These are phyloP conservation scores for Euura lappo DNA, from an alignment of 1,140 invertebrate genomes.

Conservation along the genomic window DNA sequence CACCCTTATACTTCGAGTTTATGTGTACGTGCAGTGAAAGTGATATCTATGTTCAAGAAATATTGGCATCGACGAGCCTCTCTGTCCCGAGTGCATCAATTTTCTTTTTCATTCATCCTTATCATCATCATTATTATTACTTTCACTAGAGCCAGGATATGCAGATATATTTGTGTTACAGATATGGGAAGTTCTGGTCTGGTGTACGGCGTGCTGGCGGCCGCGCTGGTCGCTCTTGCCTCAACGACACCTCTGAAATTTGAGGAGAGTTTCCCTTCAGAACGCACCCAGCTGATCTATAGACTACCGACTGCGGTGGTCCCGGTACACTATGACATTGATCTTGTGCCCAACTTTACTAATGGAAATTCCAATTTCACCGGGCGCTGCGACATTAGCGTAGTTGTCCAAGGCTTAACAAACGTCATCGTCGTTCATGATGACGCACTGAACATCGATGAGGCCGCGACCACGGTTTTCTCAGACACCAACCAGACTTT, in stretches of 20 bases:
- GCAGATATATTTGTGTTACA: not conserved
- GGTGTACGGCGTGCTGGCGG: not conserved
- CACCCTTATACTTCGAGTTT: not conserved
- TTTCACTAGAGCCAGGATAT: no score
- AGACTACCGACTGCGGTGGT: conserved; percentile 33
- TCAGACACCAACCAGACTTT: not conserved
- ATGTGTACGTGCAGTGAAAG: not conserved
- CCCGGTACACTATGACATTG: conserved; percentile 35
- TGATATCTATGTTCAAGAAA: not conserved
- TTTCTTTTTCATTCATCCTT: no score
- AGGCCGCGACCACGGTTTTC: conserved; percentile 22
- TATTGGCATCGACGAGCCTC: no score
- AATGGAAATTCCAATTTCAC: conserved; percentile 30
- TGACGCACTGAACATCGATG: conserved; percentile 27
- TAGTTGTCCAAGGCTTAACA: conserved; percentile 24
- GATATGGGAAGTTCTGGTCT: not conserved
- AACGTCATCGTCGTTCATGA: conserved; percentile 31
- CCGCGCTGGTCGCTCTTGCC: not conserved
- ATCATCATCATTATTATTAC: no score
- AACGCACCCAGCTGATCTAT: conserved; percentile 21
- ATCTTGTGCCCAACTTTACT: conserved; percentile 19
- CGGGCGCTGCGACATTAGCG: conserved; percentile 27
- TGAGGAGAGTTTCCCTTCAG: not conserved
- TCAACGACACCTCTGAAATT: not conserved
- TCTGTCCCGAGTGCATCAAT: no score